Evolutionary conservation across 2,888 invertebrate genomes (phyloP).

Genomic region (Agrotis puta): DNA sequence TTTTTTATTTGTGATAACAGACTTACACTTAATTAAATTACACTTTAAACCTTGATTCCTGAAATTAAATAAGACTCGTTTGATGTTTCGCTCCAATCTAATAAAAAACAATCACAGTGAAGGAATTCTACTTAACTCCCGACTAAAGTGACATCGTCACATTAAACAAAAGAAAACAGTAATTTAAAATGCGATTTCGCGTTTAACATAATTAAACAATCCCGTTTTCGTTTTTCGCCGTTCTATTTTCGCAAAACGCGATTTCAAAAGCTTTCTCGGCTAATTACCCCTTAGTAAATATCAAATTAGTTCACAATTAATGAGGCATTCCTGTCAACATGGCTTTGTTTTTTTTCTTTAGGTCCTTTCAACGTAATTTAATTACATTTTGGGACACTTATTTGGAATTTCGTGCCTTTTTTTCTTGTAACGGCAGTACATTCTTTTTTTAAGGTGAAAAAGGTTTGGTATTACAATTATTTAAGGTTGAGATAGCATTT

Average conservation of each 20-base stretch:
- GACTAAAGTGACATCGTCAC: neutral
- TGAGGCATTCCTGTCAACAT: slow-evolving; percentile 63
- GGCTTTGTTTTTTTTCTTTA: slow-evolving; percentile 59
- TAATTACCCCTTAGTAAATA: slow-evolving; percentile 71
- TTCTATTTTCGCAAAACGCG: slow-evolving; percentile 52
- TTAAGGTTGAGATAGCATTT: neutral
- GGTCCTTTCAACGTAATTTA: slow-evolving; percentile 51
- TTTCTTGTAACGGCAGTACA: slow-evolving; percentile 9
- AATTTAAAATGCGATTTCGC: slow-evolving; percentile 4
- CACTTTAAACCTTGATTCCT: neutral
- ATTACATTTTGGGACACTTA: slow-evolving; percentile 49
- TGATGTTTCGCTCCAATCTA: neutral
- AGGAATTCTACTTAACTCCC: neutral
- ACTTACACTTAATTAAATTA: too few relatives aligned
- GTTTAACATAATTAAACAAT: slow-evolving; percentile 22
- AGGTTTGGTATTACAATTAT: neutral
- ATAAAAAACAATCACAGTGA: neutral
- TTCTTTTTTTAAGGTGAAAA: slow-evolving; percentile 12
- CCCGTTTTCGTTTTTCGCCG: slow-evolving; percentile 21
- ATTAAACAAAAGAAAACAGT: slow-evolving; percentile 23
- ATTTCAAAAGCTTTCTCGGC: slow-evolving; percentile 58
- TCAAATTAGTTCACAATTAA: slow-evolving; percentile 69
- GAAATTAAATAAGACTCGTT: neutral
- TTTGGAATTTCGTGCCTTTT: slow-evolving; percentile 24
- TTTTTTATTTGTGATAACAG: too few relatives aligned